Evolutionary conservation across 2,888 invertebrate genomes (phyloP), one percentile per base, ranked within the genome.

Genomic region (Halictus ligatus): DNA sequence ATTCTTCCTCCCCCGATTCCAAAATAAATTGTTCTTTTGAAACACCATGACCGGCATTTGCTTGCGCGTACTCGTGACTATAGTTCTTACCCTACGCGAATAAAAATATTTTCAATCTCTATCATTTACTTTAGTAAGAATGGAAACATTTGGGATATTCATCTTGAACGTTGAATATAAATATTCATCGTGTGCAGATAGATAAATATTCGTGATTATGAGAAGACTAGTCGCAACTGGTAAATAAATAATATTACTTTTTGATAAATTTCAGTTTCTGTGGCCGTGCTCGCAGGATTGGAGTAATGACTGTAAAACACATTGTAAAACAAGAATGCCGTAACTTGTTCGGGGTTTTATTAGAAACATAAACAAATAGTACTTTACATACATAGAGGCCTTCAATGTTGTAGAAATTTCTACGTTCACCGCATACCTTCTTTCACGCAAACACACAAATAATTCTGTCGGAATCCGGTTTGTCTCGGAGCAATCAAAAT

Each of bases 331-430:
- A 35, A 67, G 6, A 8, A 1, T 18, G 43, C 69, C 58, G 58
- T 73, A 74, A 40, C 25, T 69, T 48, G 43, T 82, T 77, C 40
- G 21, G 50, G 54, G 18, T 91, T 91, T 91, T 92, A 91, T 92
- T 91, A 91, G 78, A 87, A 91, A 92, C 84, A 86, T 89, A 90
- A 91, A 89, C 85, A 91, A 91, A 91, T 88, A 87, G 50, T 81
- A 81, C 80, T 73, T 85, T 84, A 83, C 86, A 81, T 25, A 64
- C 78, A 85, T 72, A 43, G 46, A 79, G 29, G 58, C 13, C 29
- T 13, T 13, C 67, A 12, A 18, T 29, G 2, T 72, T 78, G 48
- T 40, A 60, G 35, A 48, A 29, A 35, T 35, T 13, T 15, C 25
- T 46, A 8, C 48, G 58, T 54, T 18, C 67, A 10, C 13, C n/a